Conservation (phyloP, 2,888 invertebrate species). For the Cephus rjabovi region DNA sequence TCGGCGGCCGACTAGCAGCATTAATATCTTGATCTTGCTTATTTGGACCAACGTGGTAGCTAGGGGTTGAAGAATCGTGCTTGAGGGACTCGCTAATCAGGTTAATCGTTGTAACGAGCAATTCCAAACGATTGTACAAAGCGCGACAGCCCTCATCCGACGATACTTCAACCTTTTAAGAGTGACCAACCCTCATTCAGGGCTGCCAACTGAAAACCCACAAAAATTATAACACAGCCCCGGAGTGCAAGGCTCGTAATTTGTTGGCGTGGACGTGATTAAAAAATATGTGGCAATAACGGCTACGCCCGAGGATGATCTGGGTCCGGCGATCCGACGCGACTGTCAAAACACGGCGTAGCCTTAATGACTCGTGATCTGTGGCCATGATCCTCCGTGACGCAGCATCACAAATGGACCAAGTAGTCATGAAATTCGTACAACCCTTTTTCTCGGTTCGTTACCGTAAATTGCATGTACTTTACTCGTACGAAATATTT, state of each 20-base stretch:
- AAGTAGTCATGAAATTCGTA: too few relatives aligned
- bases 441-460: too few relatives aligned
- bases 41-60: too few relatives aligned
- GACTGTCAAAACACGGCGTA: not conserved
- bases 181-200: too few relatives aligned
- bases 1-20: too few relatives aligned
- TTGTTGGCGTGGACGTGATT: not conserved
- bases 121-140: not conserved
- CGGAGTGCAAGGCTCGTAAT: not conserved
- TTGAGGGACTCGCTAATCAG: too few relatives aligned
- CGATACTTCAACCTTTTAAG: not conserved
- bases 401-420: not conserved
- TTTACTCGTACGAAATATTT: too few relatives aligned
- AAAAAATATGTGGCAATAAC: constrained; percentile 6
- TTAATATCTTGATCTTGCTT: too few relatives aligned
- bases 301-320: not conserved
- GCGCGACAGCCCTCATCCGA: constrained; percentile 1
- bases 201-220: not conserved
- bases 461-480: too few relatives aligned
- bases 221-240: not conserved
- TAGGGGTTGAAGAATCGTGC: too few relatives aligned
- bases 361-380: constrained; percentile 5
- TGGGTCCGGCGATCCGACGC: not conserved
- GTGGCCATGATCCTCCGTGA: not conserved
- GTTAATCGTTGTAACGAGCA: too few relatives aligned